Base-by-base conservation (phyloP, 2,113 vertebrate species). In the Atherinomorus stipes region DNA sequence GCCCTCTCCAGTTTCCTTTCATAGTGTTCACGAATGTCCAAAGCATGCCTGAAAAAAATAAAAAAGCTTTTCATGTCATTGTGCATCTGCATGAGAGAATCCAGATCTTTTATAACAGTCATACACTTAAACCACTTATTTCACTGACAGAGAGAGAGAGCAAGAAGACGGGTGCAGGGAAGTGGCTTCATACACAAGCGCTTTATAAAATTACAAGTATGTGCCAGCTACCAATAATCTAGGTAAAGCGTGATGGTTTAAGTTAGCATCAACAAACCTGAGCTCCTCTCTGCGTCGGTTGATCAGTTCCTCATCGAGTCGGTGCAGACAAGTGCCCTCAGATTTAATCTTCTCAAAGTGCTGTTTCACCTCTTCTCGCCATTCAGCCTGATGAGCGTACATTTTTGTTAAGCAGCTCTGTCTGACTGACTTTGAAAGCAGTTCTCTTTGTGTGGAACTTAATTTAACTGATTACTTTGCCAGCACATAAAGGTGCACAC, bases 301-400 rank as follows among this genome's bases (percentile, higher is more conserved):
- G 90, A 99, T 97, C 74, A 99, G 92, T 64, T 99, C 97, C 90
- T 99, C 98, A 54, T 99, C 98, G 38, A 99, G 93, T 45, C 96
- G 95, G 85, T 99, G 98, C 68, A 99, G 90, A 89, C 98, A 99
- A 15, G 98, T 98, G 22, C 97, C 98, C 90, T 99, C 98, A 1
- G 97, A 98, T 83, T 98, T 98, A 88, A 99, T 99, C 93, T 99
- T 99, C 93, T 99, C 98, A 69, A 99, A 99, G 93, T 99, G 97
- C 83, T 97, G 94, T 90, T 97, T 97, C 83, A 98, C 98, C 89
- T 98, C 98, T 83, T 98, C 97, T 7, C 98, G 94, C 98, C 98
- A 98, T 90, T 99, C 98, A 47, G 95, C 98, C 98, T 99, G 90
- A 13, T 76, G 63, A 83, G 66, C 86, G 54, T 58, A 86, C 31